Evolutionary conservation across 2,797 vertebrate genomes (phyloP).

Genomic region (Falco biarmicus): DNA sequence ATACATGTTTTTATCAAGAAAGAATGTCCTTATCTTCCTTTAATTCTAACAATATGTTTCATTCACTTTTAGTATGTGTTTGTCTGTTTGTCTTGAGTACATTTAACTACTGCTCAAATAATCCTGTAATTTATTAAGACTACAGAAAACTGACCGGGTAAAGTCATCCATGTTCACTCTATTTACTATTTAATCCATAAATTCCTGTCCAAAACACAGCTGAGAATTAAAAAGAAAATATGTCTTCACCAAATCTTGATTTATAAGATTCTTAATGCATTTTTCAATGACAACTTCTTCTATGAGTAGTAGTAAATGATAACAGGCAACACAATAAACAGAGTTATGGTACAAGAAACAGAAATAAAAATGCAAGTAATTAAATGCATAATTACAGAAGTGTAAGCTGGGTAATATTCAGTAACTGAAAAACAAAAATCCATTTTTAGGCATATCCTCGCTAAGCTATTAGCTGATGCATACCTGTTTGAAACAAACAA

Average conservation of each 20-base stretch:
- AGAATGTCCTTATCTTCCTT: neutral
- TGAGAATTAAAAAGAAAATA: neutral
- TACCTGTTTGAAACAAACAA: neutral
- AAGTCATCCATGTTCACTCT: neutral
- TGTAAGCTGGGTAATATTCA: neutral
- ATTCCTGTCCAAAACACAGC: neutral
- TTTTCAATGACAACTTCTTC: neutral
- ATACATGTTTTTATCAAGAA: neutral
- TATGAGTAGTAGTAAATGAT: neutral
- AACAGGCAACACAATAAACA: neutral
- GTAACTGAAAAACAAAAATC: neutral
- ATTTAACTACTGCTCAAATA: neutral
- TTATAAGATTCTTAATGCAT: neutral
- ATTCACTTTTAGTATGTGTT: neutral
- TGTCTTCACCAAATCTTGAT: neutral
- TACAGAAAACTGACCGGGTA: neutral
- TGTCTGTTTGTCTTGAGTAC: neutral
- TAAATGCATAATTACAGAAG: neutral
- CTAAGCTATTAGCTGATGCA: neutral
- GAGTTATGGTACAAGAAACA: neutral
- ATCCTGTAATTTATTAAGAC: neutral
- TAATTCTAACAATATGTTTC: neutral
- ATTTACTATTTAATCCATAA: neutral
- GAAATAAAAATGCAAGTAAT: neutral
- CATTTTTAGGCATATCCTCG: neutral